Conservation (phyloP, 2,888 invertebrate species). For the Nomada lathburiana region DNA sequence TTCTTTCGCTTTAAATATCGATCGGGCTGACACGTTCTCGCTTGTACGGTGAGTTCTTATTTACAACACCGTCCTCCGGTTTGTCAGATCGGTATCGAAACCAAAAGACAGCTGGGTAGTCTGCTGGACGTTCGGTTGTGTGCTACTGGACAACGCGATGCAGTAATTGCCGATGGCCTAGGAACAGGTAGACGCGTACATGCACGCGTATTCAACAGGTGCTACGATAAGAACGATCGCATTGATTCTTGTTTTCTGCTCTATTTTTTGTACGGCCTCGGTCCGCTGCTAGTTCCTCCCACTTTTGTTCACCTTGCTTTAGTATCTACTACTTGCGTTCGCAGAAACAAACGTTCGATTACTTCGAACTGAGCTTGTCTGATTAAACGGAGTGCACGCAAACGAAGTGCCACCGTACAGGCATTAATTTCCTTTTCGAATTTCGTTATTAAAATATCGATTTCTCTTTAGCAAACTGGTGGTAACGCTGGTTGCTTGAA, state of each 20-base stretch:
- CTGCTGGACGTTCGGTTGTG: neutral
- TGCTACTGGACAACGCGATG: conserved; percentile 5
- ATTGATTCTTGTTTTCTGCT: conserved; percentile 29
- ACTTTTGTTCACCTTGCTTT: too few relatives aligned
- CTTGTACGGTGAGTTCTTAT: conserved; percentile 14
- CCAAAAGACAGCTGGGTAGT: conserved; percentile 12
- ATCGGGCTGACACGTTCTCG: conserved; percentile 9
- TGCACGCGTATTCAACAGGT: conserved; percentile 69
- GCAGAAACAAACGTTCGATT: too few relatives aligned
- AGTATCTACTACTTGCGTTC: too few relatives aligned
- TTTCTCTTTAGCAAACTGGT: too few relatives aligned
- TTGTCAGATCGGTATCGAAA: conserved; percentile 19
- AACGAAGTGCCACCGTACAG: too few relatives aligned
- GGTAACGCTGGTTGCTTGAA: too few relatives aligned
- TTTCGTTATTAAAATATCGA: too few relatives aligned
- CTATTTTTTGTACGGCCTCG: conserved; percentile 5
- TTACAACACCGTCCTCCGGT: neutral
- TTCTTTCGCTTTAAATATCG: conserved; percentile 48
- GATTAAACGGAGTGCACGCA: too few relatives aligned
- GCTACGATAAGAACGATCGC: conserved; percentile 55
- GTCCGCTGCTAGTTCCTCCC: neutral
- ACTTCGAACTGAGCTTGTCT: too few relatives aligned
- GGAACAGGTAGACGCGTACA: conserved; percentile 48
- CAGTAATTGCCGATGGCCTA: conserved; percentile 60
- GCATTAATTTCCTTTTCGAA: too few relatives aligned